phyloP scores from a whole-genome alignment of 2,888 invertebrate species.

The Ptychoptera albimana region DNA sequence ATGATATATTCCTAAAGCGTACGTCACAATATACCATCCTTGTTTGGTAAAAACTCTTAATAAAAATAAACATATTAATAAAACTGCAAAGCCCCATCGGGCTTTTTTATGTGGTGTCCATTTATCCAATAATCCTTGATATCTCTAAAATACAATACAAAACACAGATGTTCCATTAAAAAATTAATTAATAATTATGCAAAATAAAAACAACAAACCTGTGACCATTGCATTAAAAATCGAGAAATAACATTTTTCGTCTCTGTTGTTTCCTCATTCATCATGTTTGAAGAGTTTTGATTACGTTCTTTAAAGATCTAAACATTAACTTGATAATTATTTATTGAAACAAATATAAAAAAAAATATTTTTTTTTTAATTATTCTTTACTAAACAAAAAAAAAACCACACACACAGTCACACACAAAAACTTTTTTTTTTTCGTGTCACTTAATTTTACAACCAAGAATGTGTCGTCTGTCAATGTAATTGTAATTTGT shows the following conservation, averaged over 20 bases:
- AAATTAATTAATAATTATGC: background rate
- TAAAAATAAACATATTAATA: slow-evolving; percentile 56
- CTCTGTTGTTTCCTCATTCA: slow-evolving; percentile 26
- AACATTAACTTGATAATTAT: too few relatives aligned
- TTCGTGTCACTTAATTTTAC: too few relatives aligned
- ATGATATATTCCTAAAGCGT: slow-evolving; percentile 97
- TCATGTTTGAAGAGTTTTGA: slow-evolving; percentile 16
- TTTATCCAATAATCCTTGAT: slow-evolving; percentile 71
- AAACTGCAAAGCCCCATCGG: slow-evolving; percentile 62
- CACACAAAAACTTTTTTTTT: too few relatives aligned
- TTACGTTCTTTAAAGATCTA: too few relatives aligned
- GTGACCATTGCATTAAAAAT: slow-evolving; percentile 28
- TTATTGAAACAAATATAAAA: too few relatives aligned
- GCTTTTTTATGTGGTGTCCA: slow-evolving; percentile 70
- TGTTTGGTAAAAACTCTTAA: slow-evolving; percentile 71
- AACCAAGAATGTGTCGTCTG: too few relatives aligned
- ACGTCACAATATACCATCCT: slow-evolving; percentile 99
- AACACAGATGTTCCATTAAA: background rate
- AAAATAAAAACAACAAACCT: slow-evolving; percentile 16
- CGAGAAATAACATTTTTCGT: slow-evolving; percentile 23
- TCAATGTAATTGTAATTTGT: too few relatives aligned
- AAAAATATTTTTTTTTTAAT: too few relatives aligned
- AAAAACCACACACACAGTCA: too few relatives aligned
- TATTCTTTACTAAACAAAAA: too few relatives aligned
- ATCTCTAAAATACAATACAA: slow-evolving; percentile 25